Base-by-base conservation (phyloP, 2,113 vertebrate species). In the Rafetus swinhoei region DNA sequence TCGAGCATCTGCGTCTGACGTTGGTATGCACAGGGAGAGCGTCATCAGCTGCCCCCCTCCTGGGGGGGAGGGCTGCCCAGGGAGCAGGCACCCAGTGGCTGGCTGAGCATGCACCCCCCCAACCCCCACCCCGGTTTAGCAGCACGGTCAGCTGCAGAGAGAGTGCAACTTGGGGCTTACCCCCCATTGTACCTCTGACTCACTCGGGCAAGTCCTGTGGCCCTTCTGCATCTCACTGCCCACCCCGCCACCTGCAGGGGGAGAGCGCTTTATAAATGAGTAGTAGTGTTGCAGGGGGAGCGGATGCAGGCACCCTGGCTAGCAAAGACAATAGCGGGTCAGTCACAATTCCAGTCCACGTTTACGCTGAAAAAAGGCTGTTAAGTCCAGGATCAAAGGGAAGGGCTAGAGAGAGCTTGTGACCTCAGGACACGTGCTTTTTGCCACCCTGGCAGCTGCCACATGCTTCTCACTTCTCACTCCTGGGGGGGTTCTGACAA, bases 181-280 rank as follows among this genome's bases (percentile, higher is more conserved):
- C 90, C 91, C 56, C 45, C 54, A 9, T 83, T 88, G 79, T 92
- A 88, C 83, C 45, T 1, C 86, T 91, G 16, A 83, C 92, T 93
- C 79, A 59, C 60, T 86, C 81, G 79, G 82, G 86, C 74, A 57
- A 82, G 76, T n/a, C 86, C 54, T 90, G 85, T 76, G 95, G 90
- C 80, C 11, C 3, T 57, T 19, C 62, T 35, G 65, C 89, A 54
- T 24, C 32, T 18, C 69, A 35, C 29, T 77, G 60, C 11, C 24
- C 76, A 39, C 45, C 6, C 45, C 6, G 45, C 45, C 45, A 35
- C 18, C 65, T 35, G 16, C n/a, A 35, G 65, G 18, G 10, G n/a
- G 21, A 35, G 22, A 25, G 24, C 9, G 24, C 24, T 60, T 60
- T 60, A 60, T 60, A 60, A 60, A 60, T 10, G 24, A 6, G 85